phyloP scores from a whole-genome alignment of 2,888 invertebrate species.

The Ophonus ardosiacus region DNA sequence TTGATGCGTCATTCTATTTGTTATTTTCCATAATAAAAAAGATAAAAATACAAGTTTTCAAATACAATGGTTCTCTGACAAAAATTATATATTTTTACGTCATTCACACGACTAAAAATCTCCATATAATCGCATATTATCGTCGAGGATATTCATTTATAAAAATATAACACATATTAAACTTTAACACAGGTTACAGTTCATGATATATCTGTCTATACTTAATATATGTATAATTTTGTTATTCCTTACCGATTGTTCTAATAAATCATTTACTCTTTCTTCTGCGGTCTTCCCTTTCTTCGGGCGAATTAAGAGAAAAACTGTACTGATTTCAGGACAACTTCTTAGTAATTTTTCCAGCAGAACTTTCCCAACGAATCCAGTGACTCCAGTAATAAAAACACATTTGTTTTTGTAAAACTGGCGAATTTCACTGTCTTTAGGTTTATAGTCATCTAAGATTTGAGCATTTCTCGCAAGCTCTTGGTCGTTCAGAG shows the following conservation, averaged over 20 bases:
- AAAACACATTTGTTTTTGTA: slow-evolving; percentile 85
- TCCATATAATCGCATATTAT: no score
- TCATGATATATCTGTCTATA: no score
- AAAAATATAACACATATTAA: no score
- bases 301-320: slow-evolving; percentile 65
- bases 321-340: slow-evolving; percentile 72
- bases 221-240: no score
- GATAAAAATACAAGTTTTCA: no score
- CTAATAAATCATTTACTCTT: slow-evolving; percentile 63
- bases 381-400: slow-evolving; percentile 93
- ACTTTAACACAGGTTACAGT: no score
- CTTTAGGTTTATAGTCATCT: background rate
- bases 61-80: no score
- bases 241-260: slow-evolving; percentile 23
- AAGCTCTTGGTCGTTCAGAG: slow-evolving; percentile 46
- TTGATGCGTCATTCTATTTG: no score
- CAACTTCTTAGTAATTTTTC: slow-evolving; percentile 89
- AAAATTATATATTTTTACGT: no score
- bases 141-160: no score
- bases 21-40: no score
- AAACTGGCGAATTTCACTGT: slow-evolving; percentile 73
- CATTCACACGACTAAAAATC: no score
- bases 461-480: slow-evolving; percentile 28
- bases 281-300: slow-evolving; percentile 57
- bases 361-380: slow-evolving; percentile 89